Base-by-base conservation (phyloP, 1,140 invertebrate genomes). In the Mamestra configurata region DNA sequence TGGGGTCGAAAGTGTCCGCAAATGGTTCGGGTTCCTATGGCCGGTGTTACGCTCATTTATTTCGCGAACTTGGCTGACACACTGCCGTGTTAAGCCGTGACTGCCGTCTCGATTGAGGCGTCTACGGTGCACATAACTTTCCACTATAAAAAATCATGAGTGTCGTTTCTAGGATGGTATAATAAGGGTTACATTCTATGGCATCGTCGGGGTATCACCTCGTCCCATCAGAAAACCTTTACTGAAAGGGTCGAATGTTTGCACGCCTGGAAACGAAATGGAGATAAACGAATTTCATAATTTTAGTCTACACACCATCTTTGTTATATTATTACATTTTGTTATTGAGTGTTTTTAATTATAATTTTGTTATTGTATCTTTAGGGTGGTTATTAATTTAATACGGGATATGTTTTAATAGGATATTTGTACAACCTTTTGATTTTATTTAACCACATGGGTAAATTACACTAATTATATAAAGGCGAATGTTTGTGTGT, bases 181-280 rank as follows among this genome's bases (percentile, higher is more conserved):
- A 31, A 3, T 31, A 3, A 1, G 27, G 27, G 1, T 15, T 27
- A 6, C 15, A 83, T 85, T 84, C 79, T 82, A 83, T 73, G 77
- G 61, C 71, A 75, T 49, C 46, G 64, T 70, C 57, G 31, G 31
- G 55, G 75, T 84, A 84, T 86, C 86, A 53, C 40, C 5, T 8
- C n/a, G 18, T 77, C 82, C 84, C 70, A 87, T 87, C 79, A 79
- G 59, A 77, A 77, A 68, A 40, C 81, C 82, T 66, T 80, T 82
- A 13, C 70, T 51, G 51, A 75, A 83, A 79, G 72, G 81, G 79
- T 84, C 79, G 80, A 83, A 72, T 84, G 77, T 88, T 82, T 76
- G 66, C 77, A 72, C 77, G 77, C 57, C 75, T 80, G 70, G 73
- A 79, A 79, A 83, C 79, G 80, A n/a, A 68, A 43, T 68, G 31